Evolutionary conservation across 2,797 vertebrate genomes (phyloP).

Genomic region (Psittacula echo): DNA sequence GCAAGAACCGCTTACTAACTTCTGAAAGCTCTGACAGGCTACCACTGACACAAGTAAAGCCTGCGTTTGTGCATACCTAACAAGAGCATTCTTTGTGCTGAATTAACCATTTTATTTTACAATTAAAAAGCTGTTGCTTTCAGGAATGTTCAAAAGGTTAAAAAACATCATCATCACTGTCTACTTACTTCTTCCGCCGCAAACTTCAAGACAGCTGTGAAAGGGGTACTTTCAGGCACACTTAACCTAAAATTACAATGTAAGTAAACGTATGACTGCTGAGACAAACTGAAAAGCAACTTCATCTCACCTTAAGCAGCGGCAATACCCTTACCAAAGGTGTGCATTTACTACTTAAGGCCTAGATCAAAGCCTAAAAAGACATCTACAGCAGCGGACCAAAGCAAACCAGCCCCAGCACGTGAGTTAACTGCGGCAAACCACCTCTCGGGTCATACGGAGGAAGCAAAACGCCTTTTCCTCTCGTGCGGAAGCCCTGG

Average conservation of each 20-base stretch:
- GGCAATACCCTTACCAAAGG: neutral
- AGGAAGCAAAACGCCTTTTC: fast-evolving
- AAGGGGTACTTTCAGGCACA: constrained; percentile 94
- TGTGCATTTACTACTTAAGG: fast-evolving
- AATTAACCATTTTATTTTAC: neutral
- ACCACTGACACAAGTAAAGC: neutral
- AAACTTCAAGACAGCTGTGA: constrained; percentile 97
- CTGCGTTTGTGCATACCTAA: neutral
- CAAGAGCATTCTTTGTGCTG: fast-evolving
- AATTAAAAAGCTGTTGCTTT: neutral
- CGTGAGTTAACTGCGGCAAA: neutral
- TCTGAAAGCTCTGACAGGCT: neutral
- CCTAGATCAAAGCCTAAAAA: too few relatives aligned
- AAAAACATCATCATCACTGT: neutral
- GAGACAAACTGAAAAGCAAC: neutral
- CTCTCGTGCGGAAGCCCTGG: fast-evolving
- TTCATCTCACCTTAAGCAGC: fast-evolving
- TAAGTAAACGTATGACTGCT: fast-evolving
- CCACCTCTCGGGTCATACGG: fast-evolving
- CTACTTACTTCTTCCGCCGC: constrained; percentile 94
- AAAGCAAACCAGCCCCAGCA: fast-evolving
- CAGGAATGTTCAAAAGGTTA: neutral
- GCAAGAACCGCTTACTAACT: neutral
- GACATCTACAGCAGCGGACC: fast-evolving
- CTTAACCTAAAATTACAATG: constrained; percentile 85